Percentiles rank a stretch among this genome's conserved stretches.
phyloP scores from a whole-genome alignment of 2,113 vertebrate species.

The Alectura lathami region DNA sequence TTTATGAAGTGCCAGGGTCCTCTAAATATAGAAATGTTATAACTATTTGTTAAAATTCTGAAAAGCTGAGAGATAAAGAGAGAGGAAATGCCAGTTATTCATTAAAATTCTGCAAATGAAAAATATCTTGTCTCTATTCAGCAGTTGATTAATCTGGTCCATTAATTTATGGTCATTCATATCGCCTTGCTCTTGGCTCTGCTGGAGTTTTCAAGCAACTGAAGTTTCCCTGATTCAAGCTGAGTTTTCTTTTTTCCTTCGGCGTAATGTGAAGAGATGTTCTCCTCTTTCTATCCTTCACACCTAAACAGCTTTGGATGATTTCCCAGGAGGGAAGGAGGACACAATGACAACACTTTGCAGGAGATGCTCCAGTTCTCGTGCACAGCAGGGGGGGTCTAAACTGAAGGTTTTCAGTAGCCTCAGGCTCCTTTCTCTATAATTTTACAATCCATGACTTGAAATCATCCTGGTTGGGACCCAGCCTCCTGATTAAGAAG shows the following conservation, averaged over 20 bases:
- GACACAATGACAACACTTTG: background rate
- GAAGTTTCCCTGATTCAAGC: conserved; percentile 13
- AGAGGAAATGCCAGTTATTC: conserved; percentile 66
- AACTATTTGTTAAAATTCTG: conserved; percentile 72
- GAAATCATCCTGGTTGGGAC: background rate
- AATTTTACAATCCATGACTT: background rate
- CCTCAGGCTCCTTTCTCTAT: background rate
- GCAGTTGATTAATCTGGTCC: conserved; percentile 54
- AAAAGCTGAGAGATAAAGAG: conserved; percentile 60
- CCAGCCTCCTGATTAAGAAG: background rate
- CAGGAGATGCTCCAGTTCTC: background rate
- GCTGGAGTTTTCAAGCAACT: conserved; percentile 7
- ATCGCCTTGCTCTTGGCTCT: background rate
- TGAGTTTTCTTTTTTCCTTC: background rate
- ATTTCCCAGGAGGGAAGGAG: conserved; percentile 2
- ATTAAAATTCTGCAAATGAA: conserved; percentile 63
- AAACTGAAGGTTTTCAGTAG: background rate
- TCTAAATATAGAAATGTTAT: conserved; percentile 70
- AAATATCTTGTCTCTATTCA: conserved; percentile 54
- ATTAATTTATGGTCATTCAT: conserved; percentile 64
- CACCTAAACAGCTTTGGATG: conserved; percentile 33
- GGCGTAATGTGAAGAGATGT: background rate
- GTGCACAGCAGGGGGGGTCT: background rate
- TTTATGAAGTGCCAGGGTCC: conserved; percentile 66
- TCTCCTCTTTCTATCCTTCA: conserved; percentile 34